phyloP scores from a whole-genome alignment of 2,113 vertebrate species.

The Montifringilla adamsi region DNA sequence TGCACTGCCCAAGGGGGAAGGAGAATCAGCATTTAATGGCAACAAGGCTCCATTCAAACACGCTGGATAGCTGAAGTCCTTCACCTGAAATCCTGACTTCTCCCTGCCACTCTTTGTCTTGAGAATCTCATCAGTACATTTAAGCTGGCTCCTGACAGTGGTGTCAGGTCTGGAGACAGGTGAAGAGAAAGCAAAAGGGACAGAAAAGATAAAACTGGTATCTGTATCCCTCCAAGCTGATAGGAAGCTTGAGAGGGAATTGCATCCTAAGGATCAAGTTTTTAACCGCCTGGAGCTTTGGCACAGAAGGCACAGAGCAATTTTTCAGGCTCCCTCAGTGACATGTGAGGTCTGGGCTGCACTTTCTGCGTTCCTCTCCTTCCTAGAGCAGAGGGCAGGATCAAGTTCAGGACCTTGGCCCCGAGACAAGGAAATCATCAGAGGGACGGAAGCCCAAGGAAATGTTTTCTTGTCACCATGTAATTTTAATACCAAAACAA shows the following conservation, averaged over 20 bases:
- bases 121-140: neutral
- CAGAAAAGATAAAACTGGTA: neutral
- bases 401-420: neutral
- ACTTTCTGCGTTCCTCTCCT: neutral
- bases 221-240: accelerated
- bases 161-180: neutral
- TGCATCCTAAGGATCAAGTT: neutral
- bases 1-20: neutral
- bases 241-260: neutral
- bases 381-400: neutral
- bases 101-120: neutral
- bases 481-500: neutral
- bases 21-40: neutral
- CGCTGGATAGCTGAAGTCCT: neutral
- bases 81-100: neutral
- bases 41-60: neutral
- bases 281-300: neutral
- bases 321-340: neutral
- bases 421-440: neutral
- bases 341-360: neutral
- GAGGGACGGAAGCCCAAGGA: neutral
- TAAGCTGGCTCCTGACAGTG: neutral
- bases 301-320: neutral
- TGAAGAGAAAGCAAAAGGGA: neutral
- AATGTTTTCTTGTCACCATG: neutral